These are phyloP conservation scores for Archilochus colubris DNA, from an alignment of 2,113 vertebrate species.

Conservation along the genomic window DNA sequence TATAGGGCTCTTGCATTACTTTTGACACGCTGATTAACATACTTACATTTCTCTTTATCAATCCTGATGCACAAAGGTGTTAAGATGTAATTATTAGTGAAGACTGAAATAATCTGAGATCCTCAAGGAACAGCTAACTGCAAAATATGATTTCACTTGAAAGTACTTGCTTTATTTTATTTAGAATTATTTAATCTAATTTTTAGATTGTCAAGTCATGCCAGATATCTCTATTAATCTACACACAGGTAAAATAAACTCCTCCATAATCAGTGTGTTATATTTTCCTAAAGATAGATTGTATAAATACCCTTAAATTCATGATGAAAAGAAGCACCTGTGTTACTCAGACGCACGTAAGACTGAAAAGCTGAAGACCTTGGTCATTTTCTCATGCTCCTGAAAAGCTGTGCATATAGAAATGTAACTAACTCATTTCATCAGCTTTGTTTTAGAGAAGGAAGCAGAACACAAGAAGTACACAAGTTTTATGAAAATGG, in stretches of 20 bases:
- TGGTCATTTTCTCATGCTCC: not conserved
- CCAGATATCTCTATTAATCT: not conserved
- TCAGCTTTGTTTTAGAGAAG: slow-evolving; percentile 26
- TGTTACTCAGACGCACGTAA: not conserved
- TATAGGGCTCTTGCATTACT: not conserved
- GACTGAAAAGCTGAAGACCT: not conserved
- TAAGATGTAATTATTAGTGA: slow-evolving; percentile 21
- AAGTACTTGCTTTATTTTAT: not conserved
- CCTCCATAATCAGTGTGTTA: not conserved
- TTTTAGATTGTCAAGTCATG: slow-evolving; percentile 19
- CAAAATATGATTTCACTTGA: not conserved
- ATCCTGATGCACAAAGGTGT: not conserved
- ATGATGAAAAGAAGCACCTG: not conserved
- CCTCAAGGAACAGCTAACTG: not conserved
- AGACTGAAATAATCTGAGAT: not conserved
- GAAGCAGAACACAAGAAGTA: not conserved
- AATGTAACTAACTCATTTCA: not conserved
- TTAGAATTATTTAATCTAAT: not conserved
- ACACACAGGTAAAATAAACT: not conserved
- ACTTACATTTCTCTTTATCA: not conserved
- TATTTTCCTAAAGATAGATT: not conserved
- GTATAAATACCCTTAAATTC: not conserved
- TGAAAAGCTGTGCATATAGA: not conserved
- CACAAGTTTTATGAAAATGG: not conserved
- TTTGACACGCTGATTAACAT: not conserved